A percentile compares a stretch with the other conserved stretches of the same genome.
These are phyloP conservation scores for Metalampra italica DNA, from an alignment of 2,888 invertebrate species.

Conservation along the genomic window DNA sequence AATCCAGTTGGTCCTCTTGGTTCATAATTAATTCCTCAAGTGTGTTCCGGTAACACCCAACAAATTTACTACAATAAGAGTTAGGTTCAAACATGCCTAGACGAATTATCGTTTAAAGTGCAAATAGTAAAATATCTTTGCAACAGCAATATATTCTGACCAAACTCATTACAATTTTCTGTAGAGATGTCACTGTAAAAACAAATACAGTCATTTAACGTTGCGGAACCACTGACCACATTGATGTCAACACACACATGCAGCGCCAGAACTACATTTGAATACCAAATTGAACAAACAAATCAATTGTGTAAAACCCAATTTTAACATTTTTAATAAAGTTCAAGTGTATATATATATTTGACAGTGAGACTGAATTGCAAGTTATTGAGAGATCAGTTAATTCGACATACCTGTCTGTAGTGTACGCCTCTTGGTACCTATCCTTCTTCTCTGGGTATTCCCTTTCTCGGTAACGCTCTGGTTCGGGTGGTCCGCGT, in stretches of 20 bases:
- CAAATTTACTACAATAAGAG: constrained; percentile 37
- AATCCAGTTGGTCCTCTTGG: constrained; percentile 1
- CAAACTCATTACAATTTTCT: constrained; percentile 66
- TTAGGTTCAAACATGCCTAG: constrained; percentile 63
- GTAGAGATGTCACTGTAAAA: constrained; percentile 76
- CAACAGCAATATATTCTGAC: constrained; percentile 68
- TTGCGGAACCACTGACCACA: constrained; percentile 37
- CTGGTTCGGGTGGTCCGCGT: constrained; percentile 49
- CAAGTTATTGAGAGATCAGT: not conserved
- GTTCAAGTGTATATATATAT: not conserved
- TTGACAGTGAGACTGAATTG: not conserved
- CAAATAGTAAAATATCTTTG: constrained; percentile 72
- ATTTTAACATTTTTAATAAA: too few relatives aligned
- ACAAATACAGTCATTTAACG: constrained; percentile 73
- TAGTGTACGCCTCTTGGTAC: constrained; percentile 44
- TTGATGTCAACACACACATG: constrained; percentile 42
- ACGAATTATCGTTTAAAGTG: constrained; percentile 61
- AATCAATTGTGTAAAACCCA: too few relatives aligned
- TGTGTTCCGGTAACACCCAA: not conserved
- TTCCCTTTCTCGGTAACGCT: constrained; percentile 54
- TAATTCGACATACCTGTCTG: constrained; percentile 54
- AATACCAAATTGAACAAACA: not conserved
- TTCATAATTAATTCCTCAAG: not conserved
- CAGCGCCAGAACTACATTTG: constrained; percentile 19
- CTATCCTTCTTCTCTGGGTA: constrained; percentile 58